Evolutionary conservation across 2,113 vertebrate species (phyloP).

Genomic region (Brachyistius frenatus): DNA sequence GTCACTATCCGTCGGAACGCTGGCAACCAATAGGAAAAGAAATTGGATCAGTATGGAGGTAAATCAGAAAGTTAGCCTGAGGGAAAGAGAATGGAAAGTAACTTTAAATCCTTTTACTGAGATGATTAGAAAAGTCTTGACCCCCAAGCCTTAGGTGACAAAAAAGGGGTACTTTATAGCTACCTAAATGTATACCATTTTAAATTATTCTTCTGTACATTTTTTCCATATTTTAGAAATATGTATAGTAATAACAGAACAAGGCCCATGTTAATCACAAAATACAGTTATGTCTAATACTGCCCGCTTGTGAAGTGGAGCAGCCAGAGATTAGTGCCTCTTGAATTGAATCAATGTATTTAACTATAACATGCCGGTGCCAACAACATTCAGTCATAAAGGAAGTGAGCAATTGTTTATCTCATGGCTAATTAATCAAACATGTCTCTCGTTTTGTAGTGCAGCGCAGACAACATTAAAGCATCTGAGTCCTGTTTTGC

Average conservation of each 20-base stretch:
- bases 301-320: too few relatives aligned
- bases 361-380: too few relatives aligned
- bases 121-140: constrained; percentile 29
- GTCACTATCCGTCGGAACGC: constrained; percentile 21
- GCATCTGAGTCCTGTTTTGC: too few relatives aligned
- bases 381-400: too few relatives aligned
- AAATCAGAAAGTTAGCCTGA: constrained; percentile 29
- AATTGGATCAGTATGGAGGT: constrained; percentile 45
- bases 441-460: not conserved
- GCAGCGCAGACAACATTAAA: too few relatives aligned
- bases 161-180: constrained; percentile 5
- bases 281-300: too few relatives aligned
- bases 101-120: constrained; percentile 31
- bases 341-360: too few relatives aligned
- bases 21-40: constrained; percentile 35
- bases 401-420: too few relatives aligned
- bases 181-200: not conserved
- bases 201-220: too few relatives aligned
- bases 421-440: not conserved
- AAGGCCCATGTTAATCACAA: not conserved
- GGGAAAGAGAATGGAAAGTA: constrained; percentile 34
- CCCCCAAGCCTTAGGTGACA: not conserved
- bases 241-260: too few relatives aligned
- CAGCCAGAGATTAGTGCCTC: too few relatives aligned
- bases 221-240: not conserved